Evolutionary conservation across 2,797 vertebrate genomes (phyloP).

Genomic region (Enteromius paludinosus): DNA sequence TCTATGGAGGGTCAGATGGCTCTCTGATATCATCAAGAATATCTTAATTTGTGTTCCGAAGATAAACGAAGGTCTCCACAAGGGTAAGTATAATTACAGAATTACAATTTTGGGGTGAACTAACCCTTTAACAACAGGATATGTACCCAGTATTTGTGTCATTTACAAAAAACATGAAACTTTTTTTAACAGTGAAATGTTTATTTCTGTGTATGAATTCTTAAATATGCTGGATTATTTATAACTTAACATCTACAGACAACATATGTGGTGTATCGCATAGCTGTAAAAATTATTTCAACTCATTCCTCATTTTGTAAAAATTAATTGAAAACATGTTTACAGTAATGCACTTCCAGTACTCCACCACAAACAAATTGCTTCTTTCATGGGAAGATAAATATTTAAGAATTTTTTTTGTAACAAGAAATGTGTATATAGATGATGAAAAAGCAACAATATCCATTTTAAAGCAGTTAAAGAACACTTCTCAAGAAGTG

Average conservation of each 20-base stretch:
- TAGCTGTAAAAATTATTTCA: too few species aligned
- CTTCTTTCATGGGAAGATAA: background rate
- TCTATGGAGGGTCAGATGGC: too few species aligned
- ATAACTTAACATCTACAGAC: background rate
- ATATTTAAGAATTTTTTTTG: background rate
- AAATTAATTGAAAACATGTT: background rate
- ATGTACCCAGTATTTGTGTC: background rate
- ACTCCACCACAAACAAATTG: background rate
- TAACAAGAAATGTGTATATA: background rate
- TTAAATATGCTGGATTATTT: background rate
- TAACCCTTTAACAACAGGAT: background rate
- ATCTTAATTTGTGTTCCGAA: too few species aligned
- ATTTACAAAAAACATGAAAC: background rate
- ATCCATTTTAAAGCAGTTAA: conserved; percentile 5
- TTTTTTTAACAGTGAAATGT: background rate
- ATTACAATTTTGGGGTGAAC: too few species aligned
- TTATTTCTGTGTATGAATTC: background rate
- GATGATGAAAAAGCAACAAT: background rate
- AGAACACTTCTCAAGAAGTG: background rate
- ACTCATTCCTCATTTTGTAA: background rate
- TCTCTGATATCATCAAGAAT: too few species aligned
- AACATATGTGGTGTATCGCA: background rate
- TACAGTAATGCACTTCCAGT: background rate
- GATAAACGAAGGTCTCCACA: too few species aligned
- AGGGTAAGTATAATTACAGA: too few species aligned